A percentile compares a stretch with the other conserved stretches of the same genome.
phyloP scores from a whole-genome alignment of 2,797 vertebrate genomes.

The Sebastes reedi region DNA sequence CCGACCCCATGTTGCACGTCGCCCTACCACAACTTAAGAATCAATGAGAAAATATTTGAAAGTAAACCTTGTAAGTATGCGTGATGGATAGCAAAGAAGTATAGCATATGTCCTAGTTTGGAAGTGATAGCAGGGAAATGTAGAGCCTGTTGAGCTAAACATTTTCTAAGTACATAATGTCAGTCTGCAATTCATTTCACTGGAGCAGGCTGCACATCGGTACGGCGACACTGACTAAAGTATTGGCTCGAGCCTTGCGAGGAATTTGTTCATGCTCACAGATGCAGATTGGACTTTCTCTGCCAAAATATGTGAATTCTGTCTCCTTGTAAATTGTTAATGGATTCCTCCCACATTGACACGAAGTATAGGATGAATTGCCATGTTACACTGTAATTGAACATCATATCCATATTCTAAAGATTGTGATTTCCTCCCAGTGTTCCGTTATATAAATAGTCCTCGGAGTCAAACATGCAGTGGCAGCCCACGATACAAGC shows the following conservation, averaged over 20 bases:
- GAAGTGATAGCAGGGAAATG: not conserved
- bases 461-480: slow-evolving; percentile 50
- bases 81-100: not conserved
- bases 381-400: slow-evolving; percentile 56
- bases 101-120: not conserved
- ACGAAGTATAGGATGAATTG: slow-evolving; percentile 43
- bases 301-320: slow-evolving; percentile 40
- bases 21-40: not conserved
- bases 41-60: not conserved
- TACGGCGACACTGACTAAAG: slow-evolving; percentile 18
- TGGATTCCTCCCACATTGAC: slow-evolving; percentile 65
- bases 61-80: not conserved
- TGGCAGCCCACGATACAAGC: slow-evolving; percentile 60
- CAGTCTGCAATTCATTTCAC: slow-evolving; percentile 24
- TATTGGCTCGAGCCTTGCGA: slow-evolving; percentile 19
- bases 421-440: slow-evolving; percentile 60
- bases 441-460: slow-evolving; percentile 73
- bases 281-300: slow-evolving; percentile 37
- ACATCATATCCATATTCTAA: slow-evolving; percentile 61
- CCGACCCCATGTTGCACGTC: not conserved
- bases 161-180: slow-evolving; percentile 20
- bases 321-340: slow-evolving; percentile 40
- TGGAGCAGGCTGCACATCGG: not conserved
- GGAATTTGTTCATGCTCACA: slow-evolving; percentile 23
- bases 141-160: slow-evolving; percentile 4